Base-by-base conservation (phyloP, 1,140 invertebrate species). In the Zaprionus davidi region DNA sequence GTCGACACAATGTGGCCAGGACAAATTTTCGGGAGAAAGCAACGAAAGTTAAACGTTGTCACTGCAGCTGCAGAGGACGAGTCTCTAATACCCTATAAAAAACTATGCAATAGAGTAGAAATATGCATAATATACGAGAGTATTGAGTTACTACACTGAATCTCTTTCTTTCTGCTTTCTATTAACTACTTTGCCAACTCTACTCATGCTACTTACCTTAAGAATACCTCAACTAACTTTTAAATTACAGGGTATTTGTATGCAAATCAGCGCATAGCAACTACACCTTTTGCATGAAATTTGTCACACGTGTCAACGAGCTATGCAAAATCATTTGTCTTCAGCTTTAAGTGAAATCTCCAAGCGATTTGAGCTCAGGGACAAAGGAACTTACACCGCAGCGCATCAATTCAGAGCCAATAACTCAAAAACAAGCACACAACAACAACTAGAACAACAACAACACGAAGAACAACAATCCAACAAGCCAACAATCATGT, bases 331-430 rank as follows among this genome's bases (percentile, higher is more conserved):
- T 57, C 74, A 76, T 76, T 76, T 76, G 62, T 76, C 63, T 60
- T 44, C 66, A 62, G 69, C 70, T 67, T 73, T 76, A 76, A 76
- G 69, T 76, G 63, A 76, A 76, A 34, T 76, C 74, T 72, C 56
- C 46, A 46, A 76, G 63, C 69, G 62, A 36, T 66, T 66, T 76
- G 55, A 71, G 69, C 74, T 56, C 31, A 34, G 55, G 66, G 24
- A 69, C 58, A 62, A 31, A 46, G 58, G n/a, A 15, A 12, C n/a
- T 9, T 46, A 46, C 41, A 44, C 82, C 70, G 28, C 62, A 67
- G 68, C 72, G 70, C 84, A 83, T 87, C 83, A 88, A 83, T 88
- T 87, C 84, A 81, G 87, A 83, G 82, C 84, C 83, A 86, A 86
- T 86, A 86, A 78, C 84, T 87, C 83, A 87, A 87, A 87, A 87